Evolutionary conservation across 2,113 vertebrate genomes (phyloP), one percentile per base, ranked within the genome.

Genomic region (Rattus rattus): DNA sequence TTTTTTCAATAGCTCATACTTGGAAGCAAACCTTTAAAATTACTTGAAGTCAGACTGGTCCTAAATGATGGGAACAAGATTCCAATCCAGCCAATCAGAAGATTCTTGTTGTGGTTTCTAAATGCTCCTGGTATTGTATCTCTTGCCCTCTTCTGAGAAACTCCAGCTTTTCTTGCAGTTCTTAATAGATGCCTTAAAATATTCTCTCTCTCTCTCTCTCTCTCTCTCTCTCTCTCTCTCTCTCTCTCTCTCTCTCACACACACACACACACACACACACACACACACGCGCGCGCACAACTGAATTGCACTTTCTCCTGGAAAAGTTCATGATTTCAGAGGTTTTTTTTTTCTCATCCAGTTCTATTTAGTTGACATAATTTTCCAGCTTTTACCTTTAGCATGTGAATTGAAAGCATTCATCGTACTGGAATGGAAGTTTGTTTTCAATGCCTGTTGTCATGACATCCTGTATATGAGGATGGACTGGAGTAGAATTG

Each of bases 281-380:
- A 13, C 59, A 20, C 59, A 61, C 59, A 20, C n/a, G 39, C 70
- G 39, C n/a, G 9, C 36, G 20, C 16, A 1, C 2, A 91, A 63
- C 65, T 9, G n/a, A 92, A 96, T 63, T 24, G 1, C 47, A 91
- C 26, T 94, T 96, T 88, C 72, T 52, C 2, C 69, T 88, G 81
- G 54, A 36, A 65, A 88, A 63, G 26, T 54, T 75, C 12, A 43
- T 79, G 36, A 92, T 43, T 93, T 13, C 70, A 88, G 91, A 36
- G 8, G 33, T 63, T 88, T n/a, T 56, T 33, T 52, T 30, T 95
- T 86, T 63, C 65, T 59, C 28, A 81, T 24, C 30, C 39, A 73
- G 28, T 26, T 96, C 33, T 91, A 79, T 85, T 92, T 67, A 56
- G 8, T 88, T 95, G 54, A 49, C 2, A 79, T 3, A 10, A 75